These are phyloP conservation scores for Neoascia interrupta DNA, from an alignment of 2,888 invertebrate species.

Conservation along the genomic window DNA sequence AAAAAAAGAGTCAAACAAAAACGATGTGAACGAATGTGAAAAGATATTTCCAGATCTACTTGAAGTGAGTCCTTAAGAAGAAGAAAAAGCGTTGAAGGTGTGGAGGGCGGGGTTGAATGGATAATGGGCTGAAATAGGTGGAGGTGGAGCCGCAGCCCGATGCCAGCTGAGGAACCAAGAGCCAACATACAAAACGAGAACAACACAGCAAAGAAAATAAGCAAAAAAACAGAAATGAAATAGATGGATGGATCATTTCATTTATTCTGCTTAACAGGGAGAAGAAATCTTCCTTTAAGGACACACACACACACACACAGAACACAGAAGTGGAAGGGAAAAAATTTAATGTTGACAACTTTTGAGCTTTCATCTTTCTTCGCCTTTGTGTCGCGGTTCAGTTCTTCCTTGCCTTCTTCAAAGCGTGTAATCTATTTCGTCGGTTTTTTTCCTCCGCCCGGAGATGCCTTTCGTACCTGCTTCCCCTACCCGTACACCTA, in stretches of 20 bases:
- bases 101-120: conserved; percentile 35
- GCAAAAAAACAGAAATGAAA: not conserved
- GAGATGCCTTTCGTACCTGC: no score
- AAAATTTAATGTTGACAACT: conserved; percentile 63
- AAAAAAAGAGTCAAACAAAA: not conserved
- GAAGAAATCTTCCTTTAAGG: conserved; percentile 9
- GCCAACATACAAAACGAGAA: no score
- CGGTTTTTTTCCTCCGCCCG: no score
- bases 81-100: conserved; percentile 19
- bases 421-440: conserved; percentile 58
- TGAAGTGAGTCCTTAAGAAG: conserved; percentile 63
- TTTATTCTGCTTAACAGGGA: conserved; percentile 37
- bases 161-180: conserved; percentile 45
- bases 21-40: conserved; percentile 45
- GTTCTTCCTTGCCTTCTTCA: conserved; percentile 12
- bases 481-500: no score
- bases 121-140: conserved; percentile 41
- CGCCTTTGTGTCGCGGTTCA: conserved; percentile 11
- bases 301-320: not conserved
- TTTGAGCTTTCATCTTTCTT: conserved; percentile 55
- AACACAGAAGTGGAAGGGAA: no score
- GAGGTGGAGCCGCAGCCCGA: not conserved
- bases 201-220: conserved; percentile 6
- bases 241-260: conserved; percentile 63
- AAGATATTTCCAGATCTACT: conserved; percentile 58